These are phyloP conservation scores for Dryobota labecula DNA, from an alignment of 2,888 invertebrate genomes.

Conservation along the genomic window DNA sequence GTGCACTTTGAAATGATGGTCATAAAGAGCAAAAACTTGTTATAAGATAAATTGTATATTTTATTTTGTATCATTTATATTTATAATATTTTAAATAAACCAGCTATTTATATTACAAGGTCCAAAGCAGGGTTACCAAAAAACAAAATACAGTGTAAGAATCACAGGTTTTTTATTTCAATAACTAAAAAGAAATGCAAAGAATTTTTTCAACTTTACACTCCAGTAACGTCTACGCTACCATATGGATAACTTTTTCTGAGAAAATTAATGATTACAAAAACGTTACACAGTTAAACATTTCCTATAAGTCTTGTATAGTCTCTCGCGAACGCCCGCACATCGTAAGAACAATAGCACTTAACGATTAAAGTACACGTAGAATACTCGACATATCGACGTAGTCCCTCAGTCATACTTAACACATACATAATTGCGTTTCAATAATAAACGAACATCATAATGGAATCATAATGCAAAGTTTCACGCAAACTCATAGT, in stretches of 20 bases:
- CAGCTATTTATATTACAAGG: conserved; percentile 58
- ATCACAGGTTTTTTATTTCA: conserved; percentile 90
- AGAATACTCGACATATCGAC: conserved; percentile 78
- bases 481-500: conserved; percentile 75
- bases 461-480: conserved; percentile 76
- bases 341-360: conserved; percentile 85
- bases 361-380: conserved; percentile 84
- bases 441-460: conserved; percentile 71
- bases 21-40: conserved; percentile 54
- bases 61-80: conserved; percentile 49
- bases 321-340: conserved; percentile 86
- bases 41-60: conserved; percentile 65
- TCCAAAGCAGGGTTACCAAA: conserved; percentile 61
- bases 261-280: conserved; percentile 89
- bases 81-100: conserved; percentile 53
- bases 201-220: conserved; percentile 87
- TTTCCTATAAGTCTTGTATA: conserved; percentile 90
- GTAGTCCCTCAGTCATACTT: conserved; percentile 76
- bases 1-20: conserved; percentile 21
- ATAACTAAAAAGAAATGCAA: conserved; percentile 90
- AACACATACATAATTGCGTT: conserved; percentile 73
- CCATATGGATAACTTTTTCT: conserved; percentile 87
- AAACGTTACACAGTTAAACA: conserved; percentile 89
- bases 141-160: conserved; percentile 82
- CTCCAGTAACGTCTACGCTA: conserved; percentile 88